phyloP scores from a whole-genome alignment of 2,113 vertebrate genomes.

The Oreotrochilus melanogaster region DNA sequence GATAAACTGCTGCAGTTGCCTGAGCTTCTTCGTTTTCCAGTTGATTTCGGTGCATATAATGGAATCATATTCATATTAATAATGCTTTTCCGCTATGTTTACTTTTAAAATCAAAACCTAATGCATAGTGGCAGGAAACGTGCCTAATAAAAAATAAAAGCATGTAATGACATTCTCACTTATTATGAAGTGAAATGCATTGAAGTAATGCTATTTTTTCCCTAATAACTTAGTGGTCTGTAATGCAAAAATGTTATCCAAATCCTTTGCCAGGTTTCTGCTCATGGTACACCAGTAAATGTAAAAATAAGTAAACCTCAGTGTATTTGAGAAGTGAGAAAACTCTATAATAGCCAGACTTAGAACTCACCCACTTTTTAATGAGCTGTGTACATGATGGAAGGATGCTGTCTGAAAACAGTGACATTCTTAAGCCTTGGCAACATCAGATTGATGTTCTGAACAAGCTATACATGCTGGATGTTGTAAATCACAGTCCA shows the following conservation, averaged over 20 bases:
- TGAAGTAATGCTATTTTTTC: background rate
- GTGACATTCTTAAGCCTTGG: background rate
- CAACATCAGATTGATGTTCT: background rate
- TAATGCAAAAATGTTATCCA: background rate
- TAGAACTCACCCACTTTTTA: background rate
- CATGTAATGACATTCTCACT: background rate
- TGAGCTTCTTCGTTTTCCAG: background rate
- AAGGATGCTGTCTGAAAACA: background rate
- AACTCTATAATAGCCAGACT: background rate
- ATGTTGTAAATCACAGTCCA: background rate
- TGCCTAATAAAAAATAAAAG: background rate
- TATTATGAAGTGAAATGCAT: background rate
- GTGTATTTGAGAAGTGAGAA: background rate
- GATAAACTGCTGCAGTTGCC: background rate
- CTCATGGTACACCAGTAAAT: rapidly evolving
- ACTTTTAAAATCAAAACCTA: background rate
- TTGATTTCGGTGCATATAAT: background rate
- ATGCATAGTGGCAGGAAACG: background rate
- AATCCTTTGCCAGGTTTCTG: background rate
- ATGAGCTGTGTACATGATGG: background rate
- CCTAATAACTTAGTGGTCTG: background rate
- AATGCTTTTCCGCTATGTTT: background rate
- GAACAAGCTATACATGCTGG: background rate
- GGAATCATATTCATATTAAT: background rate
- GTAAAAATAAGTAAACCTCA: background rate